Conservation (phyloP, 2,113 vertebrate genomes). For the Butorides virescens region DNA sequence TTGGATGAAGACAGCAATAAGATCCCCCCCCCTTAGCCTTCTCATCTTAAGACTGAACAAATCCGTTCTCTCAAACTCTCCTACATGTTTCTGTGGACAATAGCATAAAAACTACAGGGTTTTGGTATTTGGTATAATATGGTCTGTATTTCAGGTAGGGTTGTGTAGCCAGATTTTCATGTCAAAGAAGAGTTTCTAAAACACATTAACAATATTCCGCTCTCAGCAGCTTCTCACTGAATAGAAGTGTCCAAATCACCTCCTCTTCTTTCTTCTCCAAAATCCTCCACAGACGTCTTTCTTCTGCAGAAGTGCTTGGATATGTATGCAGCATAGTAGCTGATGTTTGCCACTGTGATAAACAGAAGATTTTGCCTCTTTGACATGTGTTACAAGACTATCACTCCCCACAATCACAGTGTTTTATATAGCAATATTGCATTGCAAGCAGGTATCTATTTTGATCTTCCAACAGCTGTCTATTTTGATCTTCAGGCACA, state of each 20-base stretch:
- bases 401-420: neutral
- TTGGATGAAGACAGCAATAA: neutral
- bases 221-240: neutral
- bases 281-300: neutral
- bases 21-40: neutral
- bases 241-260: neutral
- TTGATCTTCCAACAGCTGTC: neutral
- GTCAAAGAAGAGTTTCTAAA: neutral
- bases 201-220: neutral
- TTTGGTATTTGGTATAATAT: neutral
- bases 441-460: neutral
- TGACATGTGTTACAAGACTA: neutral
- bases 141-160: too few relatives aligned
- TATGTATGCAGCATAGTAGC: neutral
- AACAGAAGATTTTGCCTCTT: neutral
- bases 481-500: neutral
- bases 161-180: neutral
- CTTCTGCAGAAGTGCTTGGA: neutral
- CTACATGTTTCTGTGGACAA: neutral
- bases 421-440: neutral
- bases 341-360: neutral
- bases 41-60: neutral
- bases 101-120: neutral
- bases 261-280: neutral
- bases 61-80: neutral